A percentile compares a stretch with the other conserved stretches of the same genome.
Conservation (phyloP, 2,113 vertebrate species). For the Alethe diademata region DNA sequence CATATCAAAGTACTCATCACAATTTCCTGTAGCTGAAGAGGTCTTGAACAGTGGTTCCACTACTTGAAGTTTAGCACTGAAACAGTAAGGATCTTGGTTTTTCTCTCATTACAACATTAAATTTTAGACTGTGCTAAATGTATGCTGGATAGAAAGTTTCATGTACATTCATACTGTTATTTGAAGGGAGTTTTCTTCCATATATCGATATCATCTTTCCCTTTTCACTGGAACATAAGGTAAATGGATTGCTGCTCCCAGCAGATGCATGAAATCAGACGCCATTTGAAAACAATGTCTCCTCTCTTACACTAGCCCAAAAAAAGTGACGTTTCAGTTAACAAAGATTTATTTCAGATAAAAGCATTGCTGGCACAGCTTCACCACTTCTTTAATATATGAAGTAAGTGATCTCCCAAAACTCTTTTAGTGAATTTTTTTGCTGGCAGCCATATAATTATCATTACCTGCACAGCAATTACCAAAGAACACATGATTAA, state of each 20-base stretch:
- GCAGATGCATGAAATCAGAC: not conserved
- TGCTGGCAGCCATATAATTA: not conserved
- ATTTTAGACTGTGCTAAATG: not conserved
- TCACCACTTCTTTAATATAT: not conserved
- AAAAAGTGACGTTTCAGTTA: not conserved
- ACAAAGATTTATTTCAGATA: not conserved
- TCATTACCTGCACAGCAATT: not conserved
- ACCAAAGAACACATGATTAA: not conserved
- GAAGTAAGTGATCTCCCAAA: not conserved
- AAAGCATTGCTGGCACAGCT: not conserved
- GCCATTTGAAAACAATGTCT: not conserved
- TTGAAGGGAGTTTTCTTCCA: not conserved
- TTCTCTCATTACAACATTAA: not conserved
- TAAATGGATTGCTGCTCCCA: not conserved
- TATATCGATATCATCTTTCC: not conserved
- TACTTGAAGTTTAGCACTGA: not conserved
- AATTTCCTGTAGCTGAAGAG: not conserved
- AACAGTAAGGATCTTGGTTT: not conserved
- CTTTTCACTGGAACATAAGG: not conserved
- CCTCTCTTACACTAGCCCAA: not conserved
- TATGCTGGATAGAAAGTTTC: not conserved
- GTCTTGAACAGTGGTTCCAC: not conserved
- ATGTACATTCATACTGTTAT: not conserved
- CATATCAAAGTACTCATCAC: not conserved
- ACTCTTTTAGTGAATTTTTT: not conserved